A percentile compares a stretch with the other conserved stretches of the same genome.
Conservation (phyloP, 2,113 vertebrate genomes). For the Alectura lathami region DNA sequence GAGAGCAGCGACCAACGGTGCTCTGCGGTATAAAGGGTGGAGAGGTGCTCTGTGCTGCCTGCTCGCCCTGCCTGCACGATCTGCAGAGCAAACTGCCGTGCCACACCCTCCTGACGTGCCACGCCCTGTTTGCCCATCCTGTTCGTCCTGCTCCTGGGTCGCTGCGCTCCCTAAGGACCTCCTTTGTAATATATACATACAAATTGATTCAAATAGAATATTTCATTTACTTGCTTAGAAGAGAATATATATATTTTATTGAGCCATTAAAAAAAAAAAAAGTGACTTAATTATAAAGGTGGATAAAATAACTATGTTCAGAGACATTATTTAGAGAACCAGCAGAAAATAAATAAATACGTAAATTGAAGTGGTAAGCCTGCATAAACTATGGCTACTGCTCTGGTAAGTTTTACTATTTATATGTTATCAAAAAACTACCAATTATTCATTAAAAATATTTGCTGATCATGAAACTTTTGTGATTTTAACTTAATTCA, state of each 20-base stretch:
- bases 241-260: neutral
- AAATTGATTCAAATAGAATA: neutral
- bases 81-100: no score
- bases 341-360: neutral
- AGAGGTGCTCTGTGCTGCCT: no score
- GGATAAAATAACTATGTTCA: neutral
- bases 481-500: neutral
- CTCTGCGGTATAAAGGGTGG: no score
- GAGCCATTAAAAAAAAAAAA: neutral
- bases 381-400: neutral
- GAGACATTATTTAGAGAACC: neutral
- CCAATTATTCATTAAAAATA: neutral
- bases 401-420: neutral
- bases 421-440: neutral
- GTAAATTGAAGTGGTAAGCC: neutral
- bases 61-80: no score
- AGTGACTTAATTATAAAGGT: neutral
- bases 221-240: neutral
- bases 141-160: no score
- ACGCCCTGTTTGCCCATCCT: no score
- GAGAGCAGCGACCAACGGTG: no score
- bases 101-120: no score
- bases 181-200: no score
- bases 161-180: no score
- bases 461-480: neutral